Conservation (phyloP, 1,140 invertebrate species). For the Drosophila littoralis region DNA sequence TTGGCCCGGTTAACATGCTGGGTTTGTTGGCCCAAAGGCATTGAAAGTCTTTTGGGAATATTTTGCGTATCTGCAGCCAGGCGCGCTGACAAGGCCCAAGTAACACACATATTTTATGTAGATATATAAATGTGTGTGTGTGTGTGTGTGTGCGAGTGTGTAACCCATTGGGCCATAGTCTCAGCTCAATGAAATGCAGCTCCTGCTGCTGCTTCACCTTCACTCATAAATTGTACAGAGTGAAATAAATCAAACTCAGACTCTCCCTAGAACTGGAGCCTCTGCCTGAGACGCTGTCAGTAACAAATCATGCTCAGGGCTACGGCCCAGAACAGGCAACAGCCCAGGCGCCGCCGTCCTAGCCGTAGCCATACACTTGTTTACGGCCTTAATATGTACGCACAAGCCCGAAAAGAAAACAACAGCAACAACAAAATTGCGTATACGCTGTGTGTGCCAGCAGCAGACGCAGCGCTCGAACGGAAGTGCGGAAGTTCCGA, state of each 20-base stretch:
- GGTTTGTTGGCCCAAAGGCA: slow-evolving; percentile 16
- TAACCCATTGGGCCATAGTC: slow-evolving; percentile 62
- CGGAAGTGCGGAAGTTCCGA: slow-evolving; percentile 72
- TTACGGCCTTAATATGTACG: slow-evolving; percentile 73
- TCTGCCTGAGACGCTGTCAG: slow-evolving; percentile 80
- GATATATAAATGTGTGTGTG: slow-evolving; percentile 7
- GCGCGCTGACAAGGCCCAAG: slow-evolving; percentile 51
- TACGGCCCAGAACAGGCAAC: slow-evolving; percentile 45
- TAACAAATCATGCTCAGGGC: slow-evolving; percentile 81
- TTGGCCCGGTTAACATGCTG: slow-evolving; percentile 29
- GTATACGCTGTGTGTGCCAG: slow-evolving; percentile 62
- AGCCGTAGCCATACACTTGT: slow-evolving; percentile 67
- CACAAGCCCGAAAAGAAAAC: slow-evolving; percentile 49
- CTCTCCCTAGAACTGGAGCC: slow-evolving; percentile 27
- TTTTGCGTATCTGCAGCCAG: slow-evolving; percentile 72
- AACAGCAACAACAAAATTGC: slow-evolving; percentile 55
- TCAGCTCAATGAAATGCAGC: slow-evolving; percentile 56
- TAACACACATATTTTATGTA: slow-evolving; percentile 31
- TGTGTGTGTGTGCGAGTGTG: slow-evolving; percentile 18
- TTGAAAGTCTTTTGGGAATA: slow-evolving; percentile 75
- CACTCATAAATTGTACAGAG: slow-evolving; percentile 82
- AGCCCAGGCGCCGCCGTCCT: slow-evolving; percentile 46
- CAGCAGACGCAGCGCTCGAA: slow-evolving; percentile 38
- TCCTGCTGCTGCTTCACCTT: slow-evolving; percentile 67
- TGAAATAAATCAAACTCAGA: slow-evolving; percentile 81